Evolutionary conservation across 92 coral and sea anemone genomes (phyloP).

Genomic region (Porites rus): DNA sequence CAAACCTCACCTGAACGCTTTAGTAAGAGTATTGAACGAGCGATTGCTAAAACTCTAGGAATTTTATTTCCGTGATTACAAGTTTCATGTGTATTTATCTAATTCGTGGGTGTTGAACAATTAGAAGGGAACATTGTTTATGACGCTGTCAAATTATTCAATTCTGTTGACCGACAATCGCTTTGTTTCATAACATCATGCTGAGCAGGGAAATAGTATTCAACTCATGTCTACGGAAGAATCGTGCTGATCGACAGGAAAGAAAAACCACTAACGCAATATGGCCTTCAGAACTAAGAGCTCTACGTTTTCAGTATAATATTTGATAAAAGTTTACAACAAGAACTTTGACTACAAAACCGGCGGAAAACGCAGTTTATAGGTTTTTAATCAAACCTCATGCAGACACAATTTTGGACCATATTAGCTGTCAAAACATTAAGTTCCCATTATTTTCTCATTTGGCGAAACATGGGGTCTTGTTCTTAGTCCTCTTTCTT

Average conservation of each 20-base stretch:
- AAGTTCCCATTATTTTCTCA: not conserved
- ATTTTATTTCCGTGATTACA: not conserved
- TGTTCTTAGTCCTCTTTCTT: not conserved
- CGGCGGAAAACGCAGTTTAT: too few relatives aligned
- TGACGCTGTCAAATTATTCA: not conserved
- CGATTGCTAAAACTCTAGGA: not conserved
- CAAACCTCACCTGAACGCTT: not conserved
- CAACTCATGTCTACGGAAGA: constrained; percentile 35
- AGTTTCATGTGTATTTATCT: not conserved
- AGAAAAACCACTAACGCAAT: not conserved
- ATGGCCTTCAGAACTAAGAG: not conserved
- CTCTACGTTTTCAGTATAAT: not conserved
- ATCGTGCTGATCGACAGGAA: not conserved
- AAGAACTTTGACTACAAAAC: not conserved
- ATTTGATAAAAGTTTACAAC: too few relatives aligned
- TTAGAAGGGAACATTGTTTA: not conserved
- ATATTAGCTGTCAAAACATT: not conserved
- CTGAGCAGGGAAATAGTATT: constrained; percentile 17
- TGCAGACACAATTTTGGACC: not conserved
- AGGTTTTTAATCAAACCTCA: too few relatives aligned
- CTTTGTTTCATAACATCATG: constrained; percentile 15
- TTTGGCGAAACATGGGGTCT: not conserved
- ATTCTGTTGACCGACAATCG: not conserved
- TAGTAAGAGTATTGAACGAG: not conserved
- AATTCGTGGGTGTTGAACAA: constrained; percentile 14